These are phyloP conservation scores for Chrysomallon squamiferum DNA, from an alignment of 1,140 invertebrate species.

Conservation along the genomic window DNA sequence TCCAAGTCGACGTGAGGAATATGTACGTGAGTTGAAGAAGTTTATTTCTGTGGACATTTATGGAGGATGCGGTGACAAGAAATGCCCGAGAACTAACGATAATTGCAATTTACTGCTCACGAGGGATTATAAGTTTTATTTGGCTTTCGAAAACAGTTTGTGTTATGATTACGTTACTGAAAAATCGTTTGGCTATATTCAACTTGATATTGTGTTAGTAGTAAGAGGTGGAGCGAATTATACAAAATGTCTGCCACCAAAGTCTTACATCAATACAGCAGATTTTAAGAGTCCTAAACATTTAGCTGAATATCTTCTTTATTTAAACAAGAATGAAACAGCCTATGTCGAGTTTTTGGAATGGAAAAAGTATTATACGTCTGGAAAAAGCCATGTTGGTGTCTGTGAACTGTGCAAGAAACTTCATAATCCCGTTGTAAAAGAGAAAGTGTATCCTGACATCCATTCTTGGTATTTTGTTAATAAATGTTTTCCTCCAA, in stretches of 20 bases:
- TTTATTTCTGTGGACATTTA: slow-evolving; percentile 32
- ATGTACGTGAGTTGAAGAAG: slow-evolving; percentile 23
- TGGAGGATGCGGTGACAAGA: slow-evolving; percentile 29
- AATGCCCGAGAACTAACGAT: slow-evolving; percentile 4
- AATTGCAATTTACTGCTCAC: slow-evolving; percentile 7
- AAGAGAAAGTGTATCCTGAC: no score
- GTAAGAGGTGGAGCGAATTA: slow-evolving; percentile 18
- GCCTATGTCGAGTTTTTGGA: slow-evolving; percentile 1
- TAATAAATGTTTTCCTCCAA: no score
- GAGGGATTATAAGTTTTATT: slow-evolving; percentile 50
- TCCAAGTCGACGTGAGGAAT: slow-evolving; percentile 13
- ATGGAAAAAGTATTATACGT: no score
- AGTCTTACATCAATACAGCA: slow-evolving; percentile 13
- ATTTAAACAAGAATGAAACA: slow-evolving; percentile 3
- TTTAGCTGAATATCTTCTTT: slow-evolving; percentile 8
- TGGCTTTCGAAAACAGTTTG: slow-evolving; percentile 22
- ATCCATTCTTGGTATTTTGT: no score
- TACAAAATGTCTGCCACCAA: slow-evolving; percentile 6
- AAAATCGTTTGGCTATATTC: slow-evolving; percentile 77
- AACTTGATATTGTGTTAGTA: slow-evolving; percentile 7
- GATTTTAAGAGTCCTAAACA: slow-evolving; percentile 14
- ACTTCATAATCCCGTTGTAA: no score
- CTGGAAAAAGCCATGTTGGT: no score
- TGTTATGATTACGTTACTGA: slow-evolving; percentile 89
- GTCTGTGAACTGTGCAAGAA: no score